Evolutionary conservation across 2,888 invertebrate species (phyloP).

Genomic region (Papilio elwesi): DNA sequence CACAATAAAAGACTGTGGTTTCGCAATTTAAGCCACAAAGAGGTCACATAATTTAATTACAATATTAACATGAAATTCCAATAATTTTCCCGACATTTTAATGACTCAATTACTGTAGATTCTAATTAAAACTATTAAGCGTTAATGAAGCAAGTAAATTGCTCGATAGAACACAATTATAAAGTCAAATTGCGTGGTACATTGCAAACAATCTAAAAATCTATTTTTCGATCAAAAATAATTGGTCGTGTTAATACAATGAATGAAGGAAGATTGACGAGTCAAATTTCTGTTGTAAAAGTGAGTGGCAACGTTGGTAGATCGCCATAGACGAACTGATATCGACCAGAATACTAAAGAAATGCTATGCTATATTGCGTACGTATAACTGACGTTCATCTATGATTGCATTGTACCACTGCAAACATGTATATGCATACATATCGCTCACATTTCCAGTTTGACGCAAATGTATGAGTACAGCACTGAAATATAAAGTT

Average conservation of each 20-base stretch:
- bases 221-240: background rate
- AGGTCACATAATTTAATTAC: background rate
- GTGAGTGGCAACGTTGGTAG: background rate
- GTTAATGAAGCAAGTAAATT: background rate
- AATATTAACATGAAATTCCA: background rate
- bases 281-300: background rate
- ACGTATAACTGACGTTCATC: too few species aligned
- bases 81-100: conserved; percentile 5
- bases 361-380: too few species aligned
- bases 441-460: too few species aligned
- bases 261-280: background rate
- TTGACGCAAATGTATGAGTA: too few species aligned
- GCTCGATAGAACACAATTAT: background rate
- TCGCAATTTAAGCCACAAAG: background rate
- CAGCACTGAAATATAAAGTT: too few species aligned
- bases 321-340: too few species aligned
- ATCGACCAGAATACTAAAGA: too few species aligned
- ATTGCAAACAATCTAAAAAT: background rate
- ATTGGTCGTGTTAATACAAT: background rate
- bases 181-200: background rate
- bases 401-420: too few species aligned
- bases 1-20: too few species aligned
- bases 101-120: conserved; percentile 5
- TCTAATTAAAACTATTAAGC: background rate
- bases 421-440: too few species aligned